A percentile compares a stretch with the other conserved stretches of the same genome.
Evolutionary conservation across 2,888 invertebrate species (phyloP).

Genomic region (Tanytarsus gracilentus): DNA sequence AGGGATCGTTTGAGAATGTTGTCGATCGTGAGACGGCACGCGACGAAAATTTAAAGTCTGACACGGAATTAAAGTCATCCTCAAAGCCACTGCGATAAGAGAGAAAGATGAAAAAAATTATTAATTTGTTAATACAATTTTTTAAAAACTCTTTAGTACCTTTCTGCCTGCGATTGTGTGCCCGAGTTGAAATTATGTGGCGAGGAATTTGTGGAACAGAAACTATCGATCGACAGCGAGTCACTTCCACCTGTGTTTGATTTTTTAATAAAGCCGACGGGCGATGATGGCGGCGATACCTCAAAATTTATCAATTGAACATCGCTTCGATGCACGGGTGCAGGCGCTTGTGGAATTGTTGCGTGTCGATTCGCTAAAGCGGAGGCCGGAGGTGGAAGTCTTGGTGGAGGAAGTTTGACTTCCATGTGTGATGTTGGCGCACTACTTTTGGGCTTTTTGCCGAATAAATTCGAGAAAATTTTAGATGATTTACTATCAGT

Average conservation of each 20-base stretch:
- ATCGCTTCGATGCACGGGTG: too few species aligned
- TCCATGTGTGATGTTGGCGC: constrained; percentile 14
- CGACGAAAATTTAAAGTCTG: constrained; percentile 46
- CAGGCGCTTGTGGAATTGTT: not conserved
- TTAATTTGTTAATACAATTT: not conserved
- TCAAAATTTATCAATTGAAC: constrained; percentile 18
- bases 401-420: constrained; percentile 9
- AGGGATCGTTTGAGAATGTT: constrained; percentile 46
- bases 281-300: constrained; percentile 3
- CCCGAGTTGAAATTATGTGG: constrained; percentile 17
- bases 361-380: not conserved
- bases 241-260: constrained; percentile 25
- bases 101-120: not conserved
- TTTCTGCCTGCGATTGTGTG: constrained; percentile 25
- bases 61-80: constrained; percentile 70
- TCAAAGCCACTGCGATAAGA: constrained; percentile 58
- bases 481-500: constrained; percentile 1
- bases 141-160: not conserved
- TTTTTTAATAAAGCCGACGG: constrained; percentile 16
- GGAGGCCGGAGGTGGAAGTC: not conserved
- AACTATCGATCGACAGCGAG: constrained; percentile 21
- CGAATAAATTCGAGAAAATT: constrained; percentile 16
- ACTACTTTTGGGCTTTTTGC: constrained; percentile 2
- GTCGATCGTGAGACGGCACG: constrained; percentile 31
- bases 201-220: constrained; percentile 24